These are phyloP conservation scores for Mormyrus hasselquistii DNA, from an alignment of 2,797 vertebrate genomes.

Conservation along the genomic window DNA sequence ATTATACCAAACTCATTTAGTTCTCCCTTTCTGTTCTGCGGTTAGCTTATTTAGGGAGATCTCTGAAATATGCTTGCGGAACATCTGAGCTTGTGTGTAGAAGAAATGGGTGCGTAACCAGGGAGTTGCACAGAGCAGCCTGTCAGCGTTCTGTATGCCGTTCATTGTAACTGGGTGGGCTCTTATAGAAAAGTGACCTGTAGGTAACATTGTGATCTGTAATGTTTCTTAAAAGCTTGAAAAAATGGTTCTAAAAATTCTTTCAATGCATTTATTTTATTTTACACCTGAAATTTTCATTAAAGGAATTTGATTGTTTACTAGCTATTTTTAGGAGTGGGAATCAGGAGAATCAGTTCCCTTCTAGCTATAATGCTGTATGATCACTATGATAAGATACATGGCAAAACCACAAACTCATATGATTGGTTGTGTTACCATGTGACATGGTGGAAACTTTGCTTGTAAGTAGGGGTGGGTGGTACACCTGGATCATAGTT, in stretches of 20 bases:
- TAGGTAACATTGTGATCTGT: not conserved
- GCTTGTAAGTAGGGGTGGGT: not conserved
- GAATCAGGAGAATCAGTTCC: not conserved
- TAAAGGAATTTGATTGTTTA: not conserved
- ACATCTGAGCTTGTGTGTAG: not conserved
- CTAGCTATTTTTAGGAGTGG: not conserved
- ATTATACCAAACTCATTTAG: constrained; percentile 7
- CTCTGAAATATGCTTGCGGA: not conserved
- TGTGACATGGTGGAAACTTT: not conserved
- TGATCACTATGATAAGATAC: not conserved
- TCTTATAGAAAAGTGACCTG: not conserved
- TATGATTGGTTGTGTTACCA: not conserved
- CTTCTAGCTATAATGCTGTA: not conserved
- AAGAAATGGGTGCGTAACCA: not conserved
- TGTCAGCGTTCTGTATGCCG: not conserved
- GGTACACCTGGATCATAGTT: not conserved
- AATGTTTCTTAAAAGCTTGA: not conserved
- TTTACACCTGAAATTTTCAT: not conserved
- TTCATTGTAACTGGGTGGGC: not conserved
- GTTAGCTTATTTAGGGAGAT: not conserved
- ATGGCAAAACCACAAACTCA: not conserved
- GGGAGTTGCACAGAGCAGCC: not conserved
- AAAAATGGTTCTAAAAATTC: not conserved
- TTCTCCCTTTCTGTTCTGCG: not conserved
- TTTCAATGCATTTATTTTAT: not conserved